Evolutionary conservation across 2,888 invertebrate species (phyloP).

Genomic region (Drosophila basisetae): DNA sequence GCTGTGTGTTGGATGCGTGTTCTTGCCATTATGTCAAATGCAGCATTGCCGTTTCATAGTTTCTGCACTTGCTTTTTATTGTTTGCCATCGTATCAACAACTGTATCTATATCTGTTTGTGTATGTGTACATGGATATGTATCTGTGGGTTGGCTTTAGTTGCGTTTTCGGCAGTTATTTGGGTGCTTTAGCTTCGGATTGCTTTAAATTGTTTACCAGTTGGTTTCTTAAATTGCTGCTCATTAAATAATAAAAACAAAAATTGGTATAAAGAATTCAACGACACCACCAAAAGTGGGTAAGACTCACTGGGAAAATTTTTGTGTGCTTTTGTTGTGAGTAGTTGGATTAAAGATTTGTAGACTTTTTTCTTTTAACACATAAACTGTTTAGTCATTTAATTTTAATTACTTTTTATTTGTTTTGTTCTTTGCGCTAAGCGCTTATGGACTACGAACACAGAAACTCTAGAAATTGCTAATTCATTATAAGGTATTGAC

Average conservation of each 20-base stretch:
- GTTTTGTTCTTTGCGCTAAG: constrained; percentile 31
- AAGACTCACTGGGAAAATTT: constrained; percentile 4
- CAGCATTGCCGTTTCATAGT: constrained; percentile 72
- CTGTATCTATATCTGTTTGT: constrained; percentile 34
- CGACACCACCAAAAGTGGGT: constrained; percentile 24
- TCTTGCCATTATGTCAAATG: constrained; percentile 76
- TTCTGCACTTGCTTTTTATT: constrained; percentile 73
- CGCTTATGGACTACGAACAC: constrained; percentile 35
- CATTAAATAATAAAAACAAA: constrained; percentile 8
- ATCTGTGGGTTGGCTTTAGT: constrained; percentile 40
- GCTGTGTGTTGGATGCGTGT: constrained; percentile 50
- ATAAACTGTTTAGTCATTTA: constrained; percentile 63
- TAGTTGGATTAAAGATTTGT: background rate
- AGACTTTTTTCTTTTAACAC: constrained; percentile 12
- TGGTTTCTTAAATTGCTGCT: background rate
- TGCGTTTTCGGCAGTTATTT: constrained; percentile 54
- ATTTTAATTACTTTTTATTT: constrained; percentile 71
- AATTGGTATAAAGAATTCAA: constrained; percentile 10
- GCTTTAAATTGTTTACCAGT: constrained; percentile 24
- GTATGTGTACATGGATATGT: background rate
- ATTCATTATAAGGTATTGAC: constrained; percentile 60
- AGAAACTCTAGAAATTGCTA: constrained; percentile 60
- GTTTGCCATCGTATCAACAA: constrained; percentile 45
- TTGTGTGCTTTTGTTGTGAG: background rate
- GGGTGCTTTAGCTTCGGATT: constrained; percentile 10